Conservation (phyloP, 2,888 invertebrate species). For the Tinea semifulvella region DNA sequence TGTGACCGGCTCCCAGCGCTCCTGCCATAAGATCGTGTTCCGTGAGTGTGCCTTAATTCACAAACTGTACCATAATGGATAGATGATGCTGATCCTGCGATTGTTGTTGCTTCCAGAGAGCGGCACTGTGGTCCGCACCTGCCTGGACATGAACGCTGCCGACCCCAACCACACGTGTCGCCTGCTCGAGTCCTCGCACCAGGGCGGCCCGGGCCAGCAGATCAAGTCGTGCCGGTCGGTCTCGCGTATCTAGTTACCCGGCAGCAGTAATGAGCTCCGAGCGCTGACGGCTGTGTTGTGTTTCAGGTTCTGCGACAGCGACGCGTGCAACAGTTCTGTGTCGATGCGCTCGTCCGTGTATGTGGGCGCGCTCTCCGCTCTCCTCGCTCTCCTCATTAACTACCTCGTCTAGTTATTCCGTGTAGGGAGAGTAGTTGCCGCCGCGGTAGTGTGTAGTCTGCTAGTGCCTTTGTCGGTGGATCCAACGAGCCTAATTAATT, state of each 20-base stretch:
- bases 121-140: slow-evolving; percentile 44
- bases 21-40: slow-evolving; percentile 48
- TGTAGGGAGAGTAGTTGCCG: no score
- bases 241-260: background rate
- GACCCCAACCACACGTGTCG: slow-evolving; percentile 40
- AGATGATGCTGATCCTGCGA: no score
- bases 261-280: no score
- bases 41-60: slow-evolving; percentile 32
- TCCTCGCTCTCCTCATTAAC: no score
- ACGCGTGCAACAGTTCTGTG: slow-evolving; percentile 60
- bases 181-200: slow-evolving; percentile 26
- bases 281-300: slow-evolving; percentile 21
- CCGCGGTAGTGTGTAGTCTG: no score
- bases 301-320: slow-evolving; percentile 43
- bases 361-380: slow-evolving; percentile 36
- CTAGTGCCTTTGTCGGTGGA: no score
- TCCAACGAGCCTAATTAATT: no score
- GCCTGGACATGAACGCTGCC: slow-evolving; percentile 42
- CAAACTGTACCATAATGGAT: no score
- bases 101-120: slow-evolving; percentile 33
- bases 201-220: slow-evolving; percentile 26
- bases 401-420: no score
- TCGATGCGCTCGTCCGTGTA: slow-evolving; percentile 42
- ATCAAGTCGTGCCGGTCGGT: slow-evolving; percentile 36
- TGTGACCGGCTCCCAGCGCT: slow-evolving; percentile 39